These are phyloP conservation scores for Bucco capensis DNA, from an alignment of 2,113 vertebrate genomes.

Conservation along the genomic window DNA sequence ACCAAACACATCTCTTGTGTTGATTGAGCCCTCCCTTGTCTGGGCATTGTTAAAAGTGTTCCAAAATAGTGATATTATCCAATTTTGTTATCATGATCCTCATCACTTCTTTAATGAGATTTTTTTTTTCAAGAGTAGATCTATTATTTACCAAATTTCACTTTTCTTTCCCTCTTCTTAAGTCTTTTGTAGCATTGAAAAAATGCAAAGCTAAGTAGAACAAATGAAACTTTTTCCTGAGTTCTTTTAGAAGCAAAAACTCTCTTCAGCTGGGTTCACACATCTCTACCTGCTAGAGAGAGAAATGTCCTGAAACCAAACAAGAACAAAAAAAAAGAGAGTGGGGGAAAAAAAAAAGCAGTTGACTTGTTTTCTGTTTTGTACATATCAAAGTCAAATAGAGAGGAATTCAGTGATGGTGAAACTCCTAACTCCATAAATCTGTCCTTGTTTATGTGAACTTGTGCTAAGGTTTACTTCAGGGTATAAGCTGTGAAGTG, in stretches of 20 bases:
- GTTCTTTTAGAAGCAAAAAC: constrained; percentile 69
- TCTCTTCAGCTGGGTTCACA: constrained; percentile 43
- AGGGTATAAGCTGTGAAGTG: constrained; percentile 73
- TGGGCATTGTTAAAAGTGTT: constrained; percentile 30
- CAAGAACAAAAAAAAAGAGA: constrained; percentile 61
- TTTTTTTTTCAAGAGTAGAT: no score
- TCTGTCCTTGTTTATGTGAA: constrained; percentile 73
- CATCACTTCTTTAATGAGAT: not conserved
- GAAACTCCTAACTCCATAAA: constrained; percentile 68
- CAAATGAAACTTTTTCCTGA: constrained; percentile 67
- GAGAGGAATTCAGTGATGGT: constrained; percentile 59
- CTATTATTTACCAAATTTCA: constrained; percentile 52
- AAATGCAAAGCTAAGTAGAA: constrained; percentile 71
- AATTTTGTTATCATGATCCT: constrained; percentile 12
- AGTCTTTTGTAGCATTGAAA: constrained; percentile 33
- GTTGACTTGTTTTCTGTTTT: constrained; percentile 68
- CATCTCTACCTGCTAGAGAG: constrained; percentile 57
- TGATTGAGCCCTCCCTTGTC: constrained; percentile 19
- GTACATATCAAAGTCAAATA: constrained; percentile 70
- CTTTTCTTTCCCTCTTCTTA: constrained; percentile 20
- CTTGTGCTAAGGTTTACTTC: constrained; percentile 70
- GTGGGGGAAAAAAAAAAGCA: no score
- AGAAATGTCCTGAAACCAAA: constrained; percentile 73
- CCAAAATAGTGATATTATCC: constrained; percentile 54
- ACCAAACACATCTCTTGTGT: no score